Conservation (phyloP, 2,888 invertebrate species). For the Agonopterix alstromeriana region DNA sequence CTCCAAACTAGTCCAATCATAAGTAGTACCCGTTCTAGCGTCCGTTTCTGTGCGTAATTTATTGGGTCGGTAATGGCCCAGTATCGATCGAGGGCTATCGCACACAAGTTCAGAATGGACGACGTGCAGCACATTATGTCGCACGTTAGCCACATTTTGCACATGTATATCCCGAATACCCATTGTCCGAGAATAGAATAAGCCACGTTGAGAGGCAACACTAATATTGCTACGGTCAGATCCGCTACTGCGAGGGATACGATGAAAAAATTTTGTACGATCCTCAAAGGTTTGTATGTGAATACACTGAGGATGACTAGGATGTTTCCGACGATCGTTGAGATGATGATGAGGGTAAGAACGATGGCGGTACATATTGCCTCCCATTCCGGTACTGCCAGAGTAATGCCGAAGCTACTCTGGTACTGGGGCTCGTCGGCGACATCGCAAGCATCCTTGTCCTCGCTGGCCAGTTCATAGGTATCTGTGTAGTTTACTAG, state of each 20-base stretch:
- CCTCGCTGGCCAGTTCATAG: slow-evolving; percentile 41
- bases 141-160: slow-evolving; percentile 97
- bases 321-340: slow-evolving; percentile 94
- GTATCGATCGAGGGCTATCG: slow-evolving; percentile 95
- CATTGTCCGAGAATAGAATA: slow-evolving; percentile 93
- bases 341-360: slow-evolving; percentile 88
- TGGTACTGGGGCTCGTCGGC: slow-evolving; percentile 72
- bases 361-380: slow-evolving; percentile 88
- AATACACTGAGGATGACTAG: slow-evolving; percentile 97
- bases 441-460: slow-evolving; percentile 61
- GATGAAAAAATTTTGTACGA: slow-evolving; percentile 97
- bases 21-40: slow-evolving; percentile 88
- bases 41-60: slow-evolving; percentile 94
- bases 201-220: slow-evolving; percentile 94
- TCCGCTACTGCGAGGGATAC: slow-evolving; percentile 97
- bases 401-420: slow-evolving; percentile 82
- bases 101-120: slow-evolving; percentile 94
- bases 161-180: slow-evolving; percentile 94
- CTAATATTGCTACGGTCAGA: slow-evolving; percentile 91
- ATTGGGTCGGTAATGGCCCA: slow-evolving; percentile 97
- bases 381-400: slow-evolving; percentile 90
- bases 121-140: slow-evolving; percentile 98
- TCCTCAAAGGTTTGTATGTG: slow-evolving; percentile 93
- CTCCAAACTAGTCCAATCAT: slow-evolving; percentile 93
- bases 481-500: slow-evolving; percentile 45